Conservation (phyloP, 2,888 invertebrate species). For the Aporophyla nigra region DNA sequence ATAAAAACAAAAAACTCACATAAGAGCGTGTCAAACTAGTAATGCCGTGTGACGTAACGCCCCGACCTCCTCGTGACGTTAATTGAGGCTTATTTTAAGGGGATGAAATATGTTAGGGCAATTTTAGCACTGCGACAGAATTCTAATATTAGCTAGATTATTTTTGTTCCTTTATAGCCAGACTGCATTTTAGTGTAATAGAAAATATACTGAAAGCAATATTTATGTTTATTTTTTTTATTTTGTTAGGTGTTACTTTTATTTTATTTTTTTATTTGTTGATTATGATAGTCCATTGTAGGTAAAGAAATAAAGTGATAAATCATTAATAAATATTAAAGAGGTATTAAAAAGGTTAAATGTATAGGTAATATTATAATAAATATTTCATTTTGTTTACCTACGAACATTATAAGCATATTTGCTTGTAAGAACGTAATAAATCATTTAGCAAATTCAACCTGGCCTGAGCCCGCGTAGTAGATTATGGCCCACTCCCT, state of each 20-base stretch:
- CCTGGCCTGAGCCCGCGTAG: no score
- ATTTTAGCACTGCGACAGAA: constrained; percentile 55
- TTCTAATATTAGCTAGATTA: constrained; percentile 22
- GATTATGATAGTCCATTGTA: no score
- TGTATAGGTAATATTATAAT: no score
- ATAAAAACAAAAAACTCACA: constrained; percentile 2
- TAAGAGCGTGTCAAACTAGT: constrained; percentile 42
- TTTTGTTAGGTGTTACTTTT: no score
- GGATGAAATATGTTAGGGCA: constrained; percentile 51
- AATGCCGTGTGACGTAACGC: constrained; percentile 37
- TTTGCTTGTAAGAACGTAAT: no score
- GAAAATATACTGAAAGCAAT: neutral
- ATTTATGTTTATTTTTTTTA: no score
- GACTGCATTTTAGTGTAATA: neutral
- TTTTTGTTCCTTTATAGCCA: neutral
- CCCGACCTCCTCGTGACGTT: constrained; percentile 44
- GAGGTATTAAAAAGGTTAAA: no score
- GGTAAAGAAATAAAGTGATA: neutral
- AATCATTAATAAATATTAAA: no score
- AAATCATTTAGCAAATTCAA: no score
- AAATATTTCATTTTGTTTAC: no score
- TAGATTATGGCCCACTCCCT: no score
- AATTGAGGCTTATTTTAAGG: constrained; percentile 57
- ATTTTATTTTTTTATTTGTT: neutral
- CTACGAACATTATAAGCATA: no score